Percentiles rank a stretch among this genome's conserved stretches.
phyloP scores from a whole-genome alignment of 2,797 vertebrate species.

The Muscicapa striata region DNA sequence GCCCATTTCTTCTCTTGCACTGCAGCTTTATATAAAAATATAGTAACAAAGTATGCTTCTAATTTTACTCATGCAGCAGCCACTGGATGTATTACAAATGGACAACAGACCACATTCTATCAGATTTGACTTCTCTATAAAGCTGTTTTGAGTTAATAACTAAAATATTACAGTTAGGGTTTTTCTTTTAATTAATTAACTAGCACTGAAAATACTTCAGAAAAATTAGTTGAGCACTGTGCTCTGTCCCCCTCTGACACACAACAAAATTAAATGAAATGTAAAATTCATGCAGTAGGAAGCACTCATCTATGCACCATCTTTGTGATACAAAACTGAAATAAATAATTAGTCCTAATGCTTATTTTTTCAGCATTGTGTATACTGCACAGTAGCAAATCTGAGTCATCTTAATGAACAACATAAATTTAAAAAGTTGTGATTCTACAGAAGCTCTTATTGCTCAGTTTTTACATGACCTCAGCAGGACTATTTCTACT shows the following conservation, averaged over 20 bases:
- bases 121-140: not conserved
- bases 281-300: not conserved
- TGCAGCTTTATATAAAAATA: not conserved
- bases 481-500: not conserved
- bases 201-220: not conserved
- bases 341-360: not conserved
- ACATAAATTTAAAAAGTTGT: not conserved
- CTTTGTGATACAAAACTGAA: not conserved
- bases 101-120: not conserved
- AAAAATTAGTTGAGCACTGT: not conserved
- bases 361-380: not conserved
- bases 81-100: not conserved
- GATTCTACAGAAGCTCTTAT: not conserved
- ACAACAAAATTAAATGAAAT: not conserved
- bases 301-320: not conserved
- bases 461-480: not conserved
- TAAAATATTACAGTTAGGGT: not conserved
- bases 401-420: not conserved
- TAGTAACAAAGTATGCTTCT: not conserved
- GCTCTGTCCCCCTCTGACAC: not conserved
- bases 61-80: slow-evolving; percentile 5
- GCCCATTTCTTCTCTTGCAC: not conserved
- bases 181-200: not conserved
- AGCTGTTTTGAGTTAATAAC: slow-evolving; percentile 1
- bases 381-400: not conserved